Conservation (phyloP, 2,888 invertebrate species). For the Oscheius myriophilus region DNA sequence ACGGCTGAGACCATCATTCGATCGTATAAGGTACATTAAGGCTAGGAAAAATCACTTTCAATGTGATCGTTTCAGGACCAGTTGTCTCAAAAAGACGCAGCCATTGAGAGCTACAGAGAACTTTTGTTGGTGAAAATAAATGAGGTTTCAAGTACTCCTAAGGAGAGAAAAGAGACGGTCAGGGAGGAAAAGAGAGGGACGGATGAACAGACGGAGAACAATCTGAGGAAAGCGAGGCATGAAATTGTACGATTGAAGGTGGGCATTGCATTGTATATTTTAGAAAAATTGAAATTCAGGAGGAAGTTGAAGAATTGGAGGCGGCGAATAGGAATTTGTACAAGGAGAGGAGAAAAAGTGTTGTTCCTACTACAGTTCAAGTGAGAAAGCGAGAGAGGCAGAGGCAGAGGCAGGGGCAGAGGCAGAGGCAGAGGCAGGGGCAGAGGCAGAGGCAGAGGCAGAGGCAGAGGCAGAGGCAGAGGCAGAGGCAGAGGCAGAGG, state of each 20-base stretch:
- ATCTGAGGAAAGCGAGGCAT: slow-evolving; percentile 12
- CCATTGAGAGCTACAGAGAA: slow-evolving; percentile 56
- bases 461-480: slow-evolving; percentile 15
- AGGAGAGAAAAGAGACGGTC: slow-evolving; percentile 13
- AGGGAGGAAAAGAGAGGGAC: neutral
- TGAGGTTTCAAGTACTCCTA: neutral
- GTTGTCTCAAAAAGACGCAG: slow-evolving; percentile 56
- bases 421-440: too few relatives aligned
- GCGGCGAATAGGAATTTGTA: slow-evolving; percentile 25
- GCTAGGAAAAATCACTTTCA: neutral
- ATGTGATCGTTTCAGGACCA: slow-evolving; percentile 50
- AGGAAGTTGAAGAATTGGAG: slow-evolving; percentile 39
- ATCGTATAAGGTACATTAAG: slow-evolving; percentile 51
- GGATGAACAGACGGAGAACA: slow-evolving; percentile 6
- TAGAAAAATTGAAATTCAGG: slow-evolving; percentile 33
- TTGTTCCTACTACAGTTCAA: slow-evolving; percentile 6
- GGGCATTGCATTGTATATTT: slow-evolving; percentile 18
- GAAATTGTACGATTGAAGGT: slow-evolving; percentile 22
- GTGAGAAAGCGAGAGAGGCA: neutral
- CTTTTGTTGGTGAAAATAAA: slow-evolving; percentile 45
- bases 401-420: too few relatives aligned
- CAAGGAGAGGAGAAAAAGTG: slow-evolving; percentile 19
- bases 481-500: slow-evolving; percentile 16
- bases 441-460: neutral
- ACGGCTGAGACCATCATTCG: slow-evolving; percentile 58